phyloP scores from a whole-genome alignment of 2,113 vertebrate species.

The Campylomormyrus numenius region DNA sequence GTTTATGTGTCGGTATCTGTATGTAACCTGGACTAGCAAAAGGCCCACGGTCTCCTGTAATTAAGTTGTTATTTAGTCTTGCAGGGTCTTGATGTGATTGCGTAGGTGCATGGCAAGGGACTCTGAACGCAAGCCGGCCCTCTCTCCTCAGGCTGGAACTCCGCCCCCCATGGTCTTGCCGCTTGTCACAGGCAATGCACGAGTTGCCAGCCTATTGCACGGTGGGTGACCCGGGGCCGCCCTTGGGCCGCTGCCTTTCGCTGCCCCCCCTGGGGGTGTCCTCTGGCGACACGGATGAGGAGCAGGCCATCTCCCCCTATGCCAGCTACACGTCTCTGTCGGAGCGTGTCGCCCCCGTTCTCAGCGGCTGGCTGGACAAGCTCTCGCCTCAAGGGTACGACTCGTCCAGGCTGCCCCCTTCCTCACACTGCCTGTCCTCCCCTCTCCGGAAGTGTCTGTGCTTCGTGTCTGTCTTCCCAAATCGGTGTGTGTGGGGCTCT shows the following conservation, averaged over 20 bases:
- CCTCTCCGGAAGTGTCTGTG: conserved; percentile 47
- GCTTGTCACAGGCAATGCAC: conserved; percentile 45
- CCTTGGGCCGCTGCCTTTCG: conserved; percentile 35
- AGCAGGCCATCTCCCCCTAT: conserved; percentile 88
- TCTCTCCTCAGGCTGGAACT: conserved; percentile 35
- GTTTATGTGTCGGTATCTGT: background rate
- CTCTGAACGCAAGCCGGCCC: background rate
- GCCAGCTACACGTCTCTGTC: conserved; percentile 82
- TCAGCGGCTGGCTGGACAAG: conserved; percentile 91
- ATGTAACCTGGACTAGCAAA: background rate
- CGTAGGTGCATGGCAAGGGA: no score
- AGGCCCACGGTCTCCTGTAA: background rate
- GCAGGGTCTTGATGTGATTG: background rate
- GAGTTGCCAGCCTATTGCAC: conserved; percentile 74
- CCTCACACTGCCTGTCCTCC: conserved; percentile 50
- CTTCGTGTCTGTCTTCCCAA: conserved; percentile 44
- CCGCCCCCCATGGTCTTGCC: conserved; percentile 41
- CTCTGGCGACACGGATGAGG: conserved; percentile 65
- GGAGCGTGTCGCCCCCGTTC: conserved; percentile 67
- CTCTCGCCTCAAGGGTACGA: conserved; percentile 91
- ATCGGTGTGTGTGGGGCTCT: conserved; percentile 49
- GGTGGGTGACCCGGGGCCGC: conserved; percentile 56
- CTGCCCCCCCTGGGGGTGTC: conserved; percentile 55
- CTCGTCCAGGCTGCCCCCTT: conserved; percentile 36
- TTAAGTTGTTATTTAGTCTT: background rate